phyloP scores from a whole-genome alignment of 1,140 invertebrate species.

The Hypothenemus hampei region DNA sequence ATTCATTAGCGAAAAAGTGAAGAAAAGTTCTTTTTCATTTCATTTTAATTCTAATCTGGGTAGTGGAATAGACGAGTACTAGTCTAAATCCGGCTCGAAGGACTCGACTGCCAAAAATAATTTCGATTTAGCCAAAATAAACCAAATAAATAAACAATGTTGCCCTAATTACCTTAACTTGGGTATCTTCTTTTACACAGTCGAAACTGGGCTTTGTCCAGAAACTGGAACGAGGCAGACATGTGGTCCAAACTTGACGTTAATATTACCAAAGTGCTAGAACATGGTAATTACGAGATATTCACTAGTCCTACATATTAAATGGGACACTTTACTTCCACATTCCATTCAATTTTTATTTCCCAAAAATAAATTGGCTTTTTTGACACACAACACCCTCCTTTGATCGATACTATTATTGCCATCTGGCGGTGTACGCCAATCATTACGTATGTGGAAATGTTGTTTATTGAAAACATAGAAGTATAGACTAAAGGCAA shows the following conservation, averaged over 20 bases:
- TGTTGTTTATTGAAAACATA: too few relatives aligned
- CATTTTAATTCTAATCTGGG: not conserved
- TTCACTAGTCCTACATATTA: constrained; percentile 20
- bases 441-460: too few relatives aligned
- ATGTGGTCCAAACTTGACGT: not conserved
- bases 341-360: constrained; percentile 14
- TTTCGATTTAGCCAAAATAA: not conserved
- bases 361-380: not conserved
- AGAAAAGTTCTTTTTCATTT: not conserved
- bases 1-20: not conserved
- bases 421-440: too few relatives aligned
- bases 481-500: too few relatives aligned
- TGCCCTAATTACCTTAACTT: too few relatives aligned
- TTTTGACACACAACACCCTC: constrained; percentile 1
- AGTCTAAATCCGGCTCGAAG: not conserved
- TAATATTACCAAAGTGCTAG: not conserved
- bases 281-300: not conserved
- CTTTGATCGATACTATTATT: not conserved
- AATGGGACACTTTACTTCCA: constrained; percentile 25
- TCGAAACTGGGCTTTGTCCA: too few relatives aligned
- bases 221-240: too few relatives aligned
- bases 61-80: not conserved
- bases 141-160: not conserved
- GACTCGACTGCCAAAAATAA: not conserved
- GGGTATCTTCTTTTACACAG: too few relatives aligned